A percentile compares a stretch with the other conserved stretches of the same genome.
Evolutionary conservation across 2,113 vertebrate species (phyloP).

Genomic region (Eleginops maclovinus): DNA sequence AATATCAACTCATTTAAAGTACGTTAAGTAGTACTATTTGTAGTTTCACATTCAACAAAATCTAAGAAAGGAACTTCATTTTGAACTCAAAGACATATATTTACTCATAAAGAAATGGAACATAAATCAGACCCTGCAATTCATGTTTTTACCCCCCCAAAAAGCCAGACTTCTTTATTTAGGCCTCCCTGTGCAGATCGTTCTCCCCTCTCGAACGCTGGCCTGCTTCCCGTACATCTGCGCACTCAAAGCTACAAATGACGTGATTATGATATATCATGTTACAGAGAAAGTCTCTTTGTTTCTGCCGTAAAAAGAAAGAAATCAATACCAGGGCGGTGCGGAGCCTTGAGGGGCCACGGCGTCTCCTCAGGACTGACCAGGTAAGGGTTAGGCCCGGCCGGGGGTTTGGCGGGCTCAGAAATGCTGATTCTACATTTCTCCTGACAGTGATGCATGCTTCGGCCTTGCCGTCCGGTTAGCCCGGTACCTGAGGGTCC

Average conservation of each 20-base stretch:
- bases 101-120: conserved; percentile 22
- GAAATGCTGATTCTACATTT: conserved; percentile 85
- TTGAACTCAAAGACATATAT: neutral
- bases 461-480: conserved; percentile 49
- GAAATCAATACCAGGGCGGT: conserved; percentile 85
- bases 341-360: conserved; percentile 50
- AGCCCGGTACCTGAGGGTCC: conserved; percentile 78
- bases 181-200: conserved; percentile 24
- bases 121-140: conserved; percentile 27
- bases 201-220: neutral
- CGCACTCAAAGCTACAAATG: conserved; percentile 86
- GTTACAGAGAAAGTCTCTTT: conserved; percentile 87
- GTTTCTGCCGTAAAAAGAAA: conserved; percentile 75
- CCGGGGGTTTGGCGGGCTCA: conserved; percentile 48
- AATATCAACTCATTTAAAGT: neutral
- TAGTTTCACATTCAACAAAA: conserved; percentile 1
- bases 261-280: conserved; percentile 90
- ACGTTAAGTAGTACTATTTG: neutral
- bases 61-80: neutral
- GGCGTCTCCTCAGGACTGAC: conserved; percentile 62
- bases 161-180: conserved; percentile 34
- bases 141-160: neutral
- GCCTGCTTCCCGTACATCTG: conserved; percentile 72
- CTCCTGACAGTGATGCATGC: conserved; percentile 86
- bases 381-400: conserved; percentile 70